Base-by-base conservation (phyloP, 2,113 vertebrate genomes). In the Xyliphius kryptos region DNA sequence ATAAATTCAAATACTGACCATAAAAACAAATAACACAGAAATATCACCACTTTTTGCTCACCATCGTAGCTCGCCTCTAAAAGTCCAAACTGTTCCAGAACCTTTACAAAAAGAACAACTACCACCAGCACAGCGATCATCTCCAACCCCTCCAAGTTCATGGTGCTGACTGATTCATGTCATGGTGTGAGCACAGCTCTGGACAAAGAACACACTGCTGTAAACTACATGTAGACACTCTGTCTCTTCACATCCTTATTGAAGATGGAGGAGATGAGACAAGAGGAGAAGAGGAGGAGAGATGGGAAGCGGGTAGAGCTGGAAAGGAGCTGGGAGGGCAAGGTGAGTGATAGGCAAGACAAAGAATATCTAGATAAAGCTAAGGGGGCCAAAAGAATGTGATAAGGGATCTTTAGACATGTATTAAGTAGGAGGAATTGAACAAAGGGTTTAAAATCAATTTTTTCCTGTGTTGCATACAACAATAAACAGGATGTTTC, bases 91-190 rank as follows among this genome's bases (percentile, higher is more conserved):
- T 92, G 90, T n/a, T n/a, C n/a, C n/a, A n/a, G n/a, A n/a, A n/a
- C n/a, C n/a, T n/a, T n/a, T n/a, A n/a, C n/a, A n/a, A 98, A 95
- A 47, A 96, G 87, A 60, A 97, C 92, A 86, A 97, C 91, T 76
- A 95, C 87, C 80, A 93, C 86, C 80, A 98, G 84, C 74, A 98
- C 95, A 0, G 86, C 95, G 74, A 98, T 97, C 95, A 98, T 98
- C 76, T 98, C 94, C 82, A 98, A 91, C 73, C 94, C 95, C 83
- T 98, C 95, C 87, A 96, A 88, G 90, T 97, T 97, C 93, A 97
- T 93, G 86, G 74, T 85, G 85, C 86, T 69, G 74, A 72, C 70
- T 65, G 65, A 43, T 84, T 76, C 81, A 82, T 87, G 87, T 92
- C 92, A 93, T 88, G 81, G 80, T 86, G 81, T 83, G 79, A 78